Evolutionary conservation across 2,888 invertebrate species (phyloP), one percentile per base, ranked within the genome.

Genomic region (Epiperipatus broadwayi): DNA sequence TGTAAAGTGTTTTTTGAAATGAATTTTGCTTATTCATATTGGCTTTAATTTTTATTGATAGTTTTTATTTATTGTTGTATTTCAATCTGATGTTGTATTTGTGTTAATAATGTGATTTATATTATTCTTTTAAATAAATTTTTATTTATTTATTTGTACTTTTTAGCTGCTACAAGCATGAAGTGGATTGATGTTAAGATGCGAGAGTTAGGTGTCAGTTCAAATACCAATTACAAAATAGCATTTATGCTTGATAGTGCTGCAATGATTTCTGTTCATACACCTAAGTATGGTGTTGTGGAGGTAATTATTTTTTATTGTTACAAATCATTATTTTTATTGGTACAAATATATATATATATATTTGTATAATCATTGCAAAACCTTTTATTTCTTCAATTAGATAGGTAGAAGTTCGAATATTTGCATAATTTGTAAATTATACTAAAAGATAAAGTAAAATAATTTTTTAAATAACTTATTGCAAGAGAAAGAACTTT

Each of bases 111-210:
- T 22, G 3, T 5, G 12, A 29, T 22, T 14, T 20, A 12, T 14
- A 15, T 10, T 20, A 14, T 4, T 19, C n/a, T 18, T 16, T 21
- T 19, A 10, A 8, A 21, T 12, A 7, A 18, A 32, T 28, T 41
- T 41, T 2, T 14, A 18, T 28, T 20, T 42, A 8, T 15, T n/a
- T 37, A 5, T 25, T 39, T n/a, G 28, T 18, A 18, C 20, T 8
- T 48, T 50, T 10, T 47, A 61, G 61, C 93, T 3, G 93, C 93
- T 0, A 93, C 93, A 0, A 80, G 81, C 44, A 91, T 93, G 89
- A 87, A 84, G 53, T 93, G 91, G 91, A 91, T 95, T 31, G 81
- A 89, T 50, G 87, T 89, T 52, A 93, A 93, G 61, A 89, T 95
- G 89, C 73, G 78, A 43, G 62, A 91, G 31, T 64, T 95, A 0